Evolutionary conservation across 2,113 vertebrate genomes (phyloP), one percentile per base, ranked within the genome.

Genomic region (Meriones unguiculatus): DNA sequence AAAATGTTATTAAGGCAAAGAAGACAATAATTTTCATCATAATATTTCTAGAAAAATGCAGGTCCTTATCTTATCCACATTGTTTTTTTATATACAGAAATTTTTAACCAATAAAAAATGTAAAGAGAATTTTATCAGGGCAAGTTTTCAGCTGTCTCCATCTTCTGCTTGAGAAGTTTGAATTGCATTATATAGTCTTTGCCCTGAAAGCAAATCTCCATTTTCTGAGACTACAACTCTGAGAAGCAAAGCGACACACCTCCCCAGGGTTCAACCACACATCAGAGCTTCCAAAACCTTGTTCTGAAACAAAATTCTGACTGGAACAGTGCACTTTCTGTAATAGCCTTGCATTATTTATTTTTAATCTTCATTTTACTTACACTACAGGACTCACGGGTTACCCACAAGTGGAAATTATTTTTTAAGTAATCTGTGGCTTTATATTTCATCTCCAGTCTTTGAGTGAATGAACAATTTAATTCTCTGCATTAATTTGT

Each of bases 261-360:
- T 81, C 73, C 46, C 73, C 46, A 89, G n/a, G 95, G 95, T 80
- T 88, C 97, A 97, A 72, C 9, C 89, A 18, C 2, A 85, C 75
- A 67, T 24, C 70, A 98, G 94, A 9, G 10, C 52, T 97, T 97
- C 97, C 92, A 96, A 22, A 94, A 96, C 7, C 38, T 96, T 96
- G 70, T 5, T 96, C 89, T 93, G 90, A 96, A 97, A 97, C 82
- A 75, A 92, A 95, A 62, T 89, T 59, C 1, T 97, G 1, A 93
- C 75, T 98, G 81, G 82, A 98, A 97, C 93, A 98, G 90, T 87
- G 18, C 20, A 54, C 87, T 88, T 69, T 64, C 86, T 96, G 82
- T 64, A n/a, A 87, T 64, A 90, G 6, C 82, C 70, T 77, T 59
- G 35, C 64, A 30, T 92, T 72, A 73, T 94, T 98, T 11, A 1